phyloP scores from a whole-genome alignment of 2,888 invertebrate genomes.

The Drosophila yooni region DNA sequence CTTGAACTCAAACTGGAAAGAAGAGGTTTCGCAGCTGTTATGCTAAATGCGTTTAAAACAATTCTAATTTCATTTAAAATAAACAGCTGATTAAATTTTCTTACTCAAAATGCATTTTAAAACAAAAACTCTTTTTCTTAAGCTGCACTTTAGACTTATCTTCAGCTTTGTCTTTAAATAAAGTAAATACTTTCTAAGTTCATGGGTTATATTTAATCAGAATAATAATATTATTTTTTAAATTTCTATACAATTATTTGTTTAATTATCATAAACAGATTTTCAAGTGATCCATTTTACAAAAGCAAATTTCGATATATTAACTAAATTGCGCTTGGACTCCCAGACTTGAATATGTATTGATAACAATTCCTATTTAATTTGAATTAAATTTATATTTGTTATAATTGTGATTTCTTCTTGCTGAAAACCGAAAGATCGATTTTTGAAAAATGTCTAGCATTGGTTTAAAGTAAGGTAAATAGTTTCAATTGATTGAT shows the following conservation, averaged over 20 bases:
- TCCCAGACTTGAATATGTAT: too few relatives aligned
- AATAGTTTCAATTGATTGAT: neutral
- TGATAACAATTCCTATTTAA: neutral
- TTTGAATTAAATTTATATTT: too few relatives aligned
- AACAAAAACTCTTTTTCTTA: neutral
- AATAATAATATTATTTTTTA: too few relatives aligned
- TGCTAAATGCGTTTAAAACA: neutral
- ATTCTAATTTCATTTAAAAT: neutral
- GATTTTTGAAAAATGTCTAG: neutral
- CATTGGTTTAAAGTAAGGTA: neutral
- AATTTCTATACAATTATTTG: too few relatives aligned
- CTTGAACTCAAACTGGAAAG: neutral
- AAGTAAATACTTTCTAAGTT: neutral
- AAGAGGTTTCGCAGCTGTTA: neutral
- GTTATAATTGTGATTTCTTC: too few relatives aligned
- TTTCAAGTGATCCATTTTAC: too few relatives aligned
- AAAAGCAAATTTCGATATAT: too few relatives aligned
- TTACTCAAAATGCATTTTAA: neutral
- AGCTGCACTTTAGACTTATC: neutral
- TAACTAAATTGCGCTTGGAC: too few relatives aligned
- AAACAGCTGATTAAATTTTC: neutral
- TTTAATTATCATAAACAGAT: too few relatives aligned
- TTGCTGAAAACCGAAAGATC: too few relatives aligned
- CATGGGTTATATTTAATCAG: too few relatives aligned
- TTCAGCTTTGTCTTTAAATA: neutral